Evolutionary conservation across 2,888 invertebrate genomes (phyloP).

Genomic region (Ptychoptera albimana): DNA sequence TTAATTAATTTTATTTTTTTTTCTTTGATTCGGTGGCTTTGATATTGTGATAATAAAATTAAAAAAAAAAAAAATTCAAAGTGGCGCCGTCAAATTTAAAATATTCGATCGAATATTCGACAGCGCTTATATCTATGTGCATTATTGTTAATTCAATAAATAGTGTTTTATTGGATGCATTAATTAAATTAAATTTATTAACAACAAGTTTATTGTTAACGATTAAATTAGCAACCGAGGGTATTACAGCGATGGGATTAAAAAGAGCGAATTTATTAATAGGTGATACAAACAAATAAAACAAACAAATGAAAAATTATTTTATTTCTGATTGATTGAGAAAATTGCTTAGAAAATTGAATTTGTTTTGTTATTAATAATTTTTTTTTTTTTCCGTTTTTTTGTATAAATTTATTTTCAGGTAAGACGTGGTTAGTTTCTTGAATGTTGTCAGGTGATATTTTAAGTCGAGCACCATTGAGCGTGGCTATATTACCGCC

Average conservation of each 20-base stretch:
- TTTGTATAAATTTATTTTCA: slow-evolving; percentile 7
- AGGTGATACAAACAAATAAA: too few relatives aligned
- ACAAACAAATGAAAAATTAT: too few relatives aligned
- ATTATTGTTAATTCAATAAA: slow-evolving; percentile 13
- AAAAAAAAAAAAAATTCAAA: slow-evolving; percentile 8
- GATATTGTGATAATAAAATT: not conserved
- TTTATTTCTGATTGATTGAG: not conserved
- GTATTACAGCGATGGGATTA: slow-evolving; percentile 12
- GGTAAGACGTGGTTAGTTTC: slow-evolving; percentile 13
- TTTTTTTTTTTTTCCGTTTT: slow-evolving; percentile 6
- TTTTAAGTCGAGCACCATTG: slow-evolving; percentile 15
- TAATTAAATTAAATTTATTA: slow-evolving; percentile 12
- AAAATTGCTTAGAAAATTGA: not conserved
- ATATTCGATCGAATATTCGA: slow-evolving; percentile 13
- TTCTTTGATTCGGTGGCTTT: too few relatives aligned
- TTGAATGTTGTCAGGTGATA: slow-evolving; percentile 17
- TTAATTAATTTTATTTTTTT: too few relatives aligned
- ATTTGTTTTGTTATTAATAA: not conserved
- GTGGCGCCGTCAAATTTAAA: slow-evolving; percentile 11
- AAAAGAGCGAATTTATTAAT: slow-evolving; percentile 11
- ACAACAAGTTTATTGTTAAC: slow-evolving; percentile 12
- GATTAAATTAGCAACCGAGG: slow-evolving; percentile 11
- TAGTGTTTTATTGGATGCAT: slow-evolving; percentile 11
- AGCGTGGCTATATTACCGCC: slow-evolving; percentile 15
- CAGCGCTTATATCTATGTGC: slow-evolving; percentile 13